Evolutionary conservation across 2,797 vertebrate genomes (phyloP).

Genomic region (Molossus molossus): DNA sequence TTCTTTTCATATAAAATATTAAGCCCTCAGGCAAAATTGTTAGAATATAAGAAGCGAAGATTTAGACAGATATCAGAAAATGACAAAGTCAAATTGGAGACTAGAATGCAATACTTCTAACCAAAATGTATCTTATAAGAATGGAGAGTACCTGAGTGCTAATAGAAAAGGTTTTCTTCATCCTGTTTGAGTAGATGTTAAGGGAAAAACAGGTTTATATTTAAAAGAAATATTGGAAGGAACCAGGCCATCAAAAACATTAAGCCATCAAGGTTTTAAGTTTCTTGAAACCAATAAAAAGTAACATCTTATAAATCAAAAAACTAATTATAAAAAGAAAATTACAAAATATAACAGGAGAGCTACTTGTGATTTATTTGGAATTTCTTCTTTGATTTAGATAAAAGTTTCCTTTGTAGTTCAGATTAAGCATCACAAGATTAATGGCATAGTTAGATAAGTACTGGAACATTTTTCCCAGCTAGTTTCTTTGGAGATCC

Average conservation of each 20-base stretch:
- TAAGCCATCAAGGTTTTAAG: slow-evolving; percentile 55
- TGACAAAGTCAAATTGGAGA: background rate
- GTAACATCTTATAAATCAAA: slow-evolving; percentile 82
- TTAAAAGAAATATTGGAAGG: slow-evolving; percentile 65
- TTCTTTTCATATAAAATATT: background rate
- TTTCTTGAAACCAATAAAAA: slow-evolving; percentile 62
- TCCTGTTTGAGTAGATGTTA: slow-evolving; percentile 13
- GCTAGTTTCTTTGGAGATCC: slow-evolving; percentile 17
- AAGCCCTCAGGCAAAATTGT: background rate
- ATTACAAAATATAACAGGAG: slow-evolving; percentile 68
- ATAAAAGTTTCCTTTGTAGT: slow-evolving; percentile 82
- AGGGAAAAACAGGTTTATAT: slow-evolving; percentile 26
- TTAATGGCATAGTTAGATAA: slow-evolving; percentile 75
- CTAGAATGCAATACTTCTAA: background rate
- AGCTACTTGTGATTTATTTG: slow-evolving; percentile 79
- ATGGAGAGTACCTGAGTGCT: background rate
- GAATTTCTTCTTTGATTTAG: slow-evolving; percentile 76
- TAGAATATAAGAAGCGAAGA: background rate
- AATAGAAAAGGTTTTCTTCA: background rate
- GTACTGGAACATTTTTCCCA: slow-evolving; percentile 64
- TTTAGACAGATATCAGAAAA: slow-evolving; percentile 24
- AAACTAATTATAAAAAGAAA: slow-evolving; percentile 80
- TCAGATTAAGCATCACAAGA: slow-evolving; percentile 73
- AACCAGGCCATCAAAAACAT: slow-evolving; percentile 52
- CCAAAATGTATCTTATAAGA: slow-evolving; percentile 23